Percentiles rank a stretch among this genome's conserved stretches.
Conservation (phyloP, 2,888 invertebrate genomes). For the Cyclophora punctaria region DNA sequence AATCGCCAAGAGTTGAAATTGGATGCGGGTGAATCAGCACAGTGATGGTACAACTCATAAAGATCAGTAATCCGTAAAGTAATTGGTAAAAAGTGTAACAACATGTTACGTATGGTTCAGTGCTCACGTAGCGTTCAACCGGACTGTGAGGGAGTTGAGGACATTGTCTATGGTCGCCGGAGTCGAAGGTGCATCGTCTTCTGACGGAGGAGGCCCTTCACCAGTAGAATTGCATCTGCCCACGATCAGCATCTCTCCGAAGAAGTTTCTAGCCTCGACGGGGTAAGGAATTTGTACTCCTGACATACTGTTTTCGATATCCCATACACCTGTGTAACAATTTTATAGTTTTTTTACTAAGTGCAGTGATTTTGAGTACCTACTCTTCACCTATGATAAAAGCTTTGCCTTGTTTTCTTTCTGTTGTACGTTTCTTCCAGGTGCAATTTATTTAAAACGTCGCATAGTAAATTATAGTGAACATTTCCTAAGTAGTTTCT, state of each 20-base stretch:
- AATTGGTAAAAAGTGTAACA: not conserved
- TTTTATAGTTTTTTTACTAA: too few species aligned
- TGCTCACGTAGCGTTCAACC: conserved; percentile 64
- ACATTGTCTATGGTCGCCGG: conserved; percentile 68
- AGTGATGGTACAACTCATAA: too few species aligned
- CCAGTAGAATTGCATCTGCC: conserved; percentile 65
- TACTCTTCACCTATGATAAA: too few species aligned
- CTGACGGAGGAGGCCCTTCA: conserved; percentile 42
- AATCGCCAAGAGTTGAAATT: too few species aligned
- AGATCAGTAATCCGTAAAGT: not conserved
- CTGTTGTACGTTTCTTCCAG: too few species aligned
- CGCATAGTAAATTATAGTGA: too few species aligned
- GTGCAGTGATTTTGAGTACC: too few species aligned
- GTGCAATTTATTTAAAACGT: too few species aligned
- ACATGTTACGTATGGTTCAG: not conserved
- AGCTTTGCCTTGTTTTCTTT: too few species aligned
- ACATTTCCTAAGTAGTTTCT: too few species aligned
- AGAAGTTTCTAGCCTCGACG: conserved; percentile 54
- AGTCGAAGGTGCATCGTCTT: conserved; percentile 61
- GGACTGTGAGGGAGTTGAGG: conserved; percentile 50
- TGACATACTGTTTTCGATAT: conserved; percentile 43
- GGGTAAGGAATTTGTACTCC: conserved; percentile 45
- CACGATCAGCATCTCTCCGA: conserved; percentile 55
- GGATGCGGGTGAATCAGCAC: too few species aligned
- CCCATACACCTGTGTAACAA: conserved; percentile 44